Evolutionary conservation across 1,140 invertebrate species (phyloP).

Genomic region (Holotrichia oblita): DNA sequence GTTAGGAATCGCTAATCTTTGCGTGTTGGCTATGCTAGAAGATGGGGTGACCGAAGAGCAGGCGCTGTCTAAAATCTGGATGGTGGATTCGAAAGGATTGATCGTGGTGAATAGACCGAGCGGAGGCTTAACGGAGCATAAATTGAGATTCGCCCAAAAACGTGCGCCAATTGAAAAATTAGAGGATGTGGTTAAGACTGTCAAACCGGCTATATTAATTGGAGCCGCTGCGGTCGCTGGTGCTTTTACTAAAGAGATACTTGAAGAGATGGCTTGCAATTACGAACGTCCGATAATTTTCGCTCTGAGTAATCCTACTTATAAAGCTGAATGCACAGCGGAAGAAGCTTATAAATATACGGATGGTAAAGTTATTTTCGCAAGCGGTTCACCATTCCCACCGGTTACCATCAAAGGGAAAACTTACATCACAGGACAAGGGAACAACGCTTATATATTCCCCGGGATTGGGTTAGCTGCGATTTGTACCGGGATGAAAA

Average conservation of each 20-base stretch:
- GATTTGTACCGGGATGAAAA: slow-evolving; percentile 82
- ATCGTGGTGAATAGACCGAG: slow-evolving; percentile 81
- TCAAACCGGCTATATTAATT: slow-evolving; percentile 88
- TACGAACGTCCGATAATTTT: slow-evolving; percentile 89
- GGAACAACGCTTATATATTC: slow-evolving; percentile 98
- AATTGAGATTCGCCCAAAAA: slow-evolving; percentile 79
- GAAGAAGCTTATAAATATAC: slow-evolving; percentile 89
- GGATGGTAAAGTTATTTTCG: slow-evolving; percentile 86
- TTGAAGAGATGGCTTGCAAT: slow-evolving; percentile 81
- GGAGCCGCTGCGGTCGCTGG: slow-evolving; percentile 83
- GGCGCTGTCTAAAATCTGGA: slow-evolving; percentile 78
- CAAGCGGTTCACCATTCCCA: slow-evolving; percentile 92
- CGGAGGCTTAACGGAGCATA: slow-evolving; percentile 80
- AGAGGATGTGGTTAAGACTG: slow-evolving; percentile 76
- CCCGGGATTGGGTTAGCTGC: slow-evolving; percentile 91
- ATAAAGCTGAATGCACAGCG: slow-evolving; percentile 97
- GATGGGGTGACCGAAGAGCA: slow-evolving; percentile 78
- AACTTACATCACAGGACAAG: slow-evolving; percentile 87
- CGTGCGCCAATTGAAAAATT: slow-evolving; percentile 75
- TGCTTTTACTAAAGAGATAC: slow-evolving; percentile 86
- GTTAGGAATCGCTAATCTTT: slow-evolving; percentile 86
- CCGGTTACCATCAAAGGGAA: slow-evolving; percentile 82
- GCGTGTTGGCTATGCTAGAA: slow-evolving; percentile 86
- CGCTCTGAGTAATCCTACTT: slow-evolving; percentile 95
- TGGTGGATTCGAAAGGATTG: slow-evolving; percentile 78